Base-by-base conservation (phyloP, 2,888 invertebrate species). In the Linyphia triangularis region DNA sequence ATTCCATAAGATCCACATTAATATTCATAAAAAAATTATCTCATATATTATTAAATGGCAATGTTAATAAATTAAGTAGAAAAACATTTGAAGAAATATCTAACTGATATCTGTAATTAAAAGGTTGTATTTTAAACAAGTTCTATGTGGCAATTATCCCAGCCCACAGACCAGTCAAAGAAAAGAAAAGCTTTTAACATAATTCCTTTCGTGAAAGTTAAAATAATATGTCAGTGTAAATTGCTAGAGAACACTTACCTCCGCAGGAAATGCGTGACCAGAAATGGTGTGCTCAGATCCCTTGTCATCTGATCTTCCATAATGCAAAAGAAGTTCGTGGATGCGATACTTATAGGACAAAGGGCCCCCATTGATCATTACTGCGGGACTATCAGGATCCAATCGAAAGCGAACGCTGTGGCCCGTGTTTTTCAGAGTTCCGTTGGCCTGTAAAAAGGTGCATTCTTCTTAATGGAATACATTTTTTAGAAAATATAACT, bases 231-330 rank as follows among this genome's bases (percentile, higher is more conserved):
- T 19, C 37, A 69, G 9, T 28, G 19, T 33, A 65, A 65, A 70
- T 70, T 59, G 59, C 59, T 10, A 63, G 63, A 43, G 28, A 70
- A 30, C 77, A 73, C 88, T 83, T 93, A 99, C 99, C 96, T 99
- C 99, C 79, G 98, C 98, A 9, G 99, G 99, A 93, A 99, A 99
- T 85, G 97, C 95, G 92, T 97, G 96, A 90, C 98, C 97, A 92
- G 97, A 98, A 92, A 99, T 97, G 88, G 97, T 97, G 93, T 99
- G 99, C 93, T 99, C 99, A 16, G 99, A 99, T 28, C 99, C 99
- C 91, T 96, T 95, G 92, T 96, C 96, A 93, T 98, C 97, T 90
- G 96, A 96, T 86, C 97, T 94, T 7, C 98, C 98, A 92, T 97
- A 98, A 93, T 98, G 98, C 92, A 98, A 95, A 93, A 98, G 97